These are phyloP conservation scores for Dolomedes plantarius DNA, from an alignment of 2,888 invertebrate species.

Conservation along the genomic window DNA sequence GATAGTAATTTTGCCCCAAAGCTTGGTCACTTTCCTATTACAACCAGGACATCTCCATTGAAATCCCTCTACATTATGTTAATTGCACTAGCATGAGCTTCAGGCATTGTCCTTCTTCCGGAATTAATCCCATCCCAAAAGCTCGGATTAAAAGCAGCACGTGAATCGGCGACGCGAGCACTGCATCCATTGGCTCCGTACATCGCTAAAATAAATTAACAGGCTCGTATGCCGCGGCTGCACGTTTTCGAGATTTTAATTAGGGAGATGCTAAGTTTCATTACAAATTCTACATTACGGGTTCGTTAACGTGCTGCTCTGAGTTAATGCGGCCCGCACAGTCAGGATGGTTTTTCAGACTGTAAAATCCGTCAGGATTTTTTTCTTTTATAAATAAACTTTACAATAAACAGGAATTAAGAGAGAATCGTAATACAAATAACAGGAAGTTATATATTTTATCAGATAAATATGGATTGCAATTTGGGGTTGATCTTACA, in stretches of 20 bases:
- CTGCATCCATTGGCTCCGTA: neutral
- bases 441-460: too few relatives aligned
- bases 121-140: slow-evolving; percentile 51
- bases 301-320: too few relatives aligned
- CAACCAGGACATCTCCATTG: neutral
- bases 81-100: slow-evolving; percentile 58
- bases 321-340: too few relatives aligned
- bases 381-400: too few relatives aligned
- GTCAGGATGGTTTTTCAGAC: too few relatives aligned
- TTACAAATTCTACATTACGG: neutral
- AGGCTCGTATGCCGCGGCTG: neutral
- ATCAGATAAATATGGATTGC: too few relatives aligned
- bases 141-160: slow-evolving; percentile 59
- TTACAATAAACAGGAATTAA: too few relatives aligned
- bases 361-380: too few relatives aligned
- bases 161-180: slow-evolving; percentile 24
- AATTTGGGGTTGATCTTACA: too few relatives aligned
- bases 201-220: neutral
- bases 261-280: neutral
- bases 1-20: neutral
- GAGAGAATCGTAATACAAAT: too few relatives aligned
- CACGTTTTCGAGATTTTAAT: slow-evolving; percentile 40
- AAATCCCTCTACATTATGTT: slow-evolving; percentile 42
- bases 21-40: neutral
- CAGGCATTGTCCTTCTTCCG: slow-evolving; percentile 49